Evolutionary conservation across 2,888 invertebrate genomes (phyloP).

Genomic region (Hoplodrina blanda): DNA sequence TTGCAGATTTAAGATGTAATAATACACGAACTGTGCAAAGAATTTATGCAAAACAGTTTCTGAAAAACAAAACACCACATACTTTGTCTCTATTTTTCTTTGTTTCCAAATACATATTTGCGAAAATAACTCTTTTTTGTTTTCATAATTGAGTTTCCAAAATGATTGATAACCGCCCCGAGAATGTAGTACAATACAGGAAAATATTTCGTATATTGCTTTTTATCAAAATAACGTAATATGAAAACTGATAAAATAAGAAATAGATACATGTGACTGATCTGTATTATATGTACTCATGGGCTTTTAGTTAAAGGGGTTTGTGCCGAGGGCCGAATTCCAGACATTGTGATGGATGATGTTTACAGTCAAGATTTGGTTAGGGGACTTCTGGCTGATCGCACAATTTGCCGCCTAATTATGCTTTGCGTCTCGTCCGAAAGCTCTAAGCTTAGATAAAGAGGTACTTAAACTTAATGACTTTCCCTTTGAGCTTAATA

Average conservation of each 20-base stretch:
- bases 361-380: constrained; percentile 38
- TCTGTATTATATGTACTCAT: constrained; percentile 9
- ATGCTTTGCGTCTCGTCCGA: constrained; percentile 11
- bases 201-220: constrained; percentile 16
- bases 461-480: constrained; percentile 12
- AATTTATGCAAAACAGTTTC: constrained; percentile 6
- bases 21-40: constrained; percentile 19
- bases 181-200: constrained; percentile 17
- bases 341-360: constrained; percentile 58
- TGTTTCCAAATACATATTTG: constrained; percentile 16
- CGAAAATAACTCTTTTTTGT: constrained; percentile 1
- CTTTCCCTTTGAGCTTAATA: neutral
- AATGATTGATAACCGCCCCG: constrained; percentile 34
- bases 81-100: neutral
- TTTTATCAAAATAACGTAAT: constrained; percentile 27
- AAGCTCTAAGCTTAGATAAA: constrained; percentile 29
- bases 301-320: constrained; percentile 25
- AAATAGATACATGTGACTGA: constrained; percentile 9
- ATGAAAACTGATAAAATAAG: constrained; percentile 18
- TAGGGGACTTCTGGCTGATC: constrained; percentile 39
- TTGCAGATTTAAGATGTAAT: constrained; percentile 50
- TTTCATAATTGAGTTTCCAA: constrained; percentile 34
- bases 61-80: neutral
- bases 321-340: constrained; percentile 13
- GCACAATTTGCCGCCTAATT: constrained; percentile 56